Conservation (phyloP, 2,888 invertebrate species). For the Dryomyza anilis region DNA sequence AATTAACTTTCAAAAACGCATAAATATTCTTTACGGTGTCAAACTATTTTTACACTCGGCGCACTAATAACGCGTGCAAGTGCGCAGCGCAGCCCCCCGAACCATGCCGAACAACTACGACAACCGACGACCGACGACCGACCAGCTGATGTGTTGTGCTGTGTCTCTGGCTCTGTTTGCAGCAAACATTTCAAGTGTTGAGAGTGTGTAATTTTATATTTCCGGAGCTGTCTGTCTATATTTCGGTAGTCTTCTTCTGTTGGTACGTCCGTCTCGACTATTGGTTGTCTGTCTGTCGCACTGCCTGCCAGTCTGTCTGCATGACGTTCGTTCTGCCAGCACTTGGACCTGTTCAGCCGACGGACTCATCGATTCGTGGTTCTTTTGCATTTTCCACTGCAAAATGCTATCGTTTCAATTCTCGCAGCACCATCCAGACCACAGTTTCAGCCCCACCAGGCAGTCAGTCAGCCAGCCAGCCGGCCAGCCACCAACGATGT, state of each 20-base stretch:
- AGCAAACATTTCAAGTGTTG: constrained; percentile 56
- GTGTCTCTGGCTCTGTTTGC: constrained; percentile 25
- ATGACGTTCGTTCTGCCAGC: neutral
- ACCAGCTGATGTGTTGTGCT: constrained; percentile 34
- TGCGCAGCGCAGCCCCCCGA: neutral
- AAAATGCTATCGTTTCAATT: constrained; percentile 2
- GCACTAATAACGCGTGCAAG: neutral
- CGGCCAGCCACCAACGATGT: neutral
- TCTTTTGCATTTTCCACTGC: constrained; percentile 8
- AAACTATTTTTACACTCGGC: constrained; percentile 34
- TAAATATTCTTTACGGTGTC: constrained; percentile 38
- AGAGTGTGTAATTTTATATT: constrained; percentile 61
- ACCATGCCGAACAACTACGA: neutral
- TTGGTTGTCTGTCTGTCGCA: neutral
- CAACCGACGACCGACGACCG: neutral
- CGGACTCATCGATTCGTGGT: neutral
- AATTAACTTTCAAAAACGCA: constrained; percentile 40
- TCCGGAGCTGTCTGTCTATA: constrained; percentile 48
- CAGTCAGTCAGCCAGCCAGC: no score
- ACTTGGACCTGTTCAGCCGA: constrained; percentile 17
- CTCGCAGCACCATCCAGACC: neutral
- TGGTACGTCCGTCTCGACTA: constrained; percentile 35
- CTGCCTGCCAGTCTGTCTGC: neutral
- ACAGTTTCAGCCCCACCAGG: no score
- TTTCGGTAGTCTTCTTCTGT: constrained; percentile 21